Evolutionary conservation across 2,113 vertebrate genomes (phyloP).

Genomic region (Pandion haliaetus): DNA sequence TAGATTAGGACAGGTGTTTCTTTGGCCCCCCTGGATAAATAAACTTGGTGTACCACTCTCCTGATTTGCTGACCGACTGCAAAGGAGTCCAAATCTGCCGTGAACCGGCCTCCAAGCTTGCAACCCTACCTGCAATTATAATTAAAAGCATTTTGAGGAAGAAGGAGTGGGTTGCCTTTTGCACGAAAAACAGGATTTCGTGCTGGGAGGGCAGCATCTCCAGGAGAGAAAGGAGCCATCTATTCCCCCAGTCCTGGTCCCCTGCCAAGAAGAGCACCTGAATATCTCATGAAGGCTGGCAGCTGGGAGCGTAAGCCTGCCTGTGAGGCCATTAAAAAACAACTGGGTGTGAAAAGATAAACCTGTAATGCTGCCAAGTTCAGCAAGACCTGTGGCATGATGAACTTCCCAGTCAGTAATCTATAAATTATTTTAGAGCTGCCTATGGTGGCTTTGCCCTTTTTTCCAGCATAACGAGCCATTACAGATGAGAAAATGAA

Average conservation of each 20-base stretch:
- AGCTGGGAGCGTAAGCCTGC: neutral
- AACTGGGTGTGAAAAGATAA: constrained; percentile 40
- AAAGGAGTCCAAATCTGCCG: neutral
- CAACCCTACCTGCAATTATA: neutral
- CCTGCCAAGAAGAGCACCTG: neutral
- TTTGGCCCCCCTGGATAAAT: neutral
- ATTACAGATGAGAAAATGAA: neutral
- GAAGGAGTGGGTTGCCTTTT: neutral
- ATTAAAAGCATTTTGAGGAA: neutral
- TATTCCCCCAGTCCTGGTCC: neutral
- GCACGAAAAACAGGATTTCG: neutral
- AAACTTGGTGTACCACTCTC: neutral
- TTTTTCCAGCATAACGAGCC: neutral
- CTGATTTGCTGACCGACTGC: neutral
- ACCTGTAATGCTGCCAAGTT: neutral
- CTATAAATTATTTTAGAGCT: constrained; percentile 7
- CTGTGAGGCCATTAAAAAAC: neutral
- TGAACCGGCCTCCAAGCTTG: neutral
- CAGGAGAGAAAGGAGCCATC: neutral
- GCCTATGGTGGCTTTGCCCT: neutral
- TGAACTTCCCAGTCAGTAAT: neutral
- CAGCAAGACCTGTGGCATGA: neutral
- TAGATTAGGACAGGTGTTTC: neutral
- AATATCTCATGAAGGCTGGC: neutral
- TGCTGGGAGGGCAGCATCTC: neutral